Conservation (phyloP, 2,113 vertebrate species). For the Ochotona princeps region DNA sequence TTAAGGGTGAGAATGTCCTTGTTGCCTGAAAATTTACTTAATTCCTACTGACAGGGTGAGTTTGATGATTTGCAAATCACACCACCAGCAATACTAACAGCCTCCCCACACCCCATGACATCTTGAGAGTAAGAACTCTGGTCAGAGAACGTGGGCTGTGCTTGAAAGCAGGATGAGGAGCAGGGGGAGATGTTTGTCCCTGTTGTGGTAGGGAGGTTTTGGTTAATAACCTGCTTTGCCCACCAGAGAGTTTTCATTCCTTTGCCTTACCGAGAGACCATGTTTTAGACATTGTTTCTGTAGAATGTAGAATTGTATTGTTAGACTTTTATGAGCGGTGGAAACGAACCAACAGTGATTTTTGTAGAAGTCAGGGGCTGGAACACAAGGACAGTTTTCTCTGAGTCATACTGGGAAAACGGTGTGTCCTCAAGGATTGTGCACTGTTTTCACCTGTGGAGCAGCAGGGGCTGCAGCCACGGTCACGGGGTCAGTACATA, state of each 20-base stretch:
- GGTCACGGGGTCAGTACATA: background rate
- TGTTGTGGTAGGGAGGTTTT: accelerated
- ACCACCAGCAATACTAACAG: background rate
- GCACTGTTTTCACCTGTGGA: background rate
- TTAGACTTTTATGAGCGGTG: background rate
- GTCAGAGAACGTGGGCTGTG: accelerated
- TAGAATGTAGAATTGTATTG: background rate
- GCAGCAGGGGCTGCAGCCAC: background rate
- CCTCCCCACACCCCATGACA: background rate
- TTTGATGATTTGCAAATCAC: background rate
- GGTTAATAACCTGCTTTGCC: background rate
- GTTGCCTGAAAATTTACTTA: conserved; percentile 10
- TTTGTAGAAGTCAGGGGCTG: background rate
- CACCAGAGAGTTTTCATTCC: background rate
- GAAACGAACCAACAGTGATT: background rate
- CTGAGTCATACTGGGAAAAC: background rate
- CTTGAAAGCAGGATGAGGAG: background rate
- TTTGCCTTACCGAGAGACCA: background rate
- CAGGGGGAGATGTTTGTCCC: background rate
- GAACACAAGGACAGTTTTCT: background rate
- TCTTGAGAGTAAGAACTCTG: background rate
- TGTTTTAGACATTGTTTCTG: background rate
- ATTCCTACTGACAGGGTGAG: background rate
- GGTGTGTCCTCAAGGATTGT: background rate
- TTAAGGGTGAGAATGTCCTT: background rate